Evolutionary conservation across 2,888 invertebrate species (phyloP).

Genomic region (Antitype chi): DNA sequence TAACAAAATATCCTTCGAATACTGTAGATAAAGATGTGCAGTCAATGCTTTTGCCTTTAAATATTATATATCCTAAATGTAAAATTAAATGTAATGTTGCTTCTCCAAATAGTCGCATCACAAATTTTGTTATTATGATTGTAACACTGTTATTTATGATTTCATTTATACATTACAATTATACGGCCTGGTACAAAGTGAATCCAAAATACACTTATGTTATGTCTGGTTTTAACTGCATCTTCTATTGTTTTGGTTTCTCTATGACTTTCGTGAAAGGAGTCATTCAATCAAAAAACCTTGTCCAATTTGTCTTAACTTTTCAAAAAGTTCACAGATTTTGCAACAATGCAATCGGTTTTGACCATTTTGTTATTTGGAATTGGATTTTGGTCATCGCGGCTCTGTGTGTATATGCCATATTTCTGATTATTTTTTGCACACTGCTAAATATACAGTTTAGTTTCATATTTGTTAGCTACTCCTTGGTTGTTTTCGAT

Average conservation of each 20-base stretch:
- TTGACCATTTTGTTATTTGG: not conserved
- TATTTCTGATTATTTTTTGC: not conserved
- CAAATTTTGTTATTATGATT: conserved; percentile 10
- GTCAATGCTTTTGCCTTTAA: conserved; percentile 40
- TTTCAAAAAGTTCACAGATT: conserved; percentile 23
- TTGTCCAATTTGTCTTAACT: conserved; percentile 11
- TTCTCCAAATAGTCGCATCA: conserved; percentile 7
- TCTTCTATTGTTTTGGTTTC: conserved; percentile 13
- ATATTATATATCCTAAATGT: conserved; percentile 21
- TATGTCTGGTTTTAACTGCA: not conserved
- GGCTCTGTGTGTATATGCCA: not conserved
- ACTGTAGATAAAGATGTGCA: conserved; percentile 40
- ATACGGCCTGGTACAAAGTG: not conserved
- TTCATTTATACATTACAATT: not conserved
- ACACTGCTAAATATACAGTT: not conserved
- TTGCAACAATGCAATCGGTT: not conserved
- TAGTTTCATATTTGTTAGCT: not conserved
- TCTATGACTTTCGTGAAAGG: not conserved
- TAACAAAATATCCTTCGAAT: not conserved
- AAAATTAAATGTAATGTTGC: conserved; percentile 20
- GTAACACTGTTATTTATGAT: not conserved
- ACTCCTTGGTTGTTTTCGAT: conserved; percentile 22
- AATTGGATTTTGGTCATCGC: not conserved
- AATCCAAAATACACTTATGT: not conserved
- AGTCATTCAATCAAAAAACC: not conserved